Evolutionary conservation across 2,888 invertebrate genomes (phyloP).

Genomic region (Ligdia adustata): DNA sequence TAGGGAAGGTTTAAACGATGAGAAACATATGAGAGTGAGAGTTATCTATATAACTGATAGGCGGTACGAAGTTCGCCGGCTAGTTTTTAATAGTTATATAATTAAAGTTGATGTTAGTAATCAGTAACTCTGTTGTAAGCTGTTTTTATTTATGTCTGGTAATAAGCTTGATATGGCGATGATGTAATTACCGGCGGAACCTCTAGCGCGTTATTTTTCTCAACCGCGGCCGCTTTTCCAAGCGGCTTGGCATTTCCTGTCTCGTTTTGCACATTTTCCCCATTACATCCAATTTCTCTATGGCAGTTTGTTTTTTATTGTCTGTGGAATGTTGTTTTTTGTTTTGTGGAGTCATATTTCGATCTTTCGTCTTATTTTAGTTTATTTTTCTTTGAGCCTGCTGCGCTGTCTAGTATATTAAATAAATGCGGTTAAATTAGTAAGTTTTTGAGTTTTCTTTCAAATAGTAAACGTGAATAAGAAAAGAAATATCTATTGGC

Average conservation of each 20-base stretch:
- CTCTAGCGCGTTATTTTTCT: conserved; percentile 1
- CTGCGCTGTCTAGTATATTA: conserved; percentile 13
- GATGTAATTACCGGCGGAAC: conserved; percentile 16
- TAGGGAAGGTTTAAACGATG: too few species aligned
- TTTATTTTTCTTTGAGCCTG: conserved; percentile 3
- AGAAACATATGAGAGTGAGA: too few species aligned
- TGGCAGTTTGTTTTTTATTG: conserved; percentile 39
- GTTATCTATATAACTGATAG: too few species aligned
- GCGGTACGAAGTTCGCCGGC: too few species aligned
- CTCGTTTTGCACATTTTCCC: conserved; percentile 40
- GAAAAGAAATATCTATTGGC: too few species aligned
- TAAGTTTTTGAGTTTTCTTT: too few species aligned
- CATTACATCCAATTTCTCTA: conserved; percentile 44
- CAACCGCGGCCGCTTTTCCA: conserved; percentile 25
- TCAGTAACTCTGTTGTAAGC: too few species aligned
- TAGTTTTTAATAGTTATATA: too few species aligned
- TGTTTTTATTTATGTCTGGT: too few species aligned
- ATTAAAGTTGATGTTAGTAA: too few species aligned
- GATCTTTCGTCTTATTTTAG: conserved; percentile 15
- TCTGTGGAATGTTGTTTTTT: conserved; percentile 34
- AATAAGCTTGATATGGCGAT: neutral
- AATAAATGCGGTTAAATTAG: conserved; percentile 28
- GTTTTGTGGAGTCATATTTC: conserved; percentile 38
- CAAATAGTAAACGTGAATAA: too few species aligned
- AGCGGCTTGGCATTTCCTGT: conserved; percentile 25